phyloP scores from a whole-genome alignment of 2,113 vertebrate genomes.

The Capreolus pygargus region DNA sequence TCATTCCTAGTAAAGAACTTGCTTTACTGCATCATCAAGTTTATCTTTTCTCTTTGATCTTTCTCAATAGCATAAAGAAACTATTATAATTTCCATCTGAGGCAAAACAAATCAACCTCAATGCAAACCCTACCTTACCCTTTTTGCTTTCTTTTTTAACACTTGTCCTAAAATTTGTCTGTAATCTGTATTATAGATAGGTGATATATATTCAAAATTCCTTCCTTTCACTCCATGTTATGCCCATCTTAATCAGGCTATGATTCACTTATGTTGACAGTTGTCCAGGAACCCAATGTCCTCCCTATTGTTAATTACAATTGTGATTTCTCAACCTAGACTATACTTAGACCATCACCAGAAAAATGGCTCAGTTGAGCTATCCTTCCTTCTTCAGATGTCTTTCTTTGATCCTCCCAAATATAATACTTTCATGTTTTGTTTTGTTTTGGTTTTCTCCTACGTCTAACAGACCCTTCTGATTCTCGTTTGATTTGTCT shows the following conservation, averaged over 20 bases:
- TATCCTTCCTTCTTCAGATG: neutral
- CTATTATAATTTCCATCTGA: neutral
- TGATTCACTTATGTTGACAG: neutral
- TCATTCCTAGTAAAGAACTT: neutral
- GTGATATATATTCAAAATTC: neutral
- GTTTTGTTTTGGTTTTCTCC: neutral
- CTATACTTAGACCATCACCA: neutral
- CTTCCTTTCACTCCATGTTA: neutral
- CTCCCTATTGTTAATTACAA: neutral
- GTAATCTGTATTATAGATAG: neutral
- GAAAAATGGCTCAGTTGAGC: neutral
- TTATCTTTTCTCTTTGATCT: neutral
- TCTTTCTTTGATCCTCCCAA: neutral
- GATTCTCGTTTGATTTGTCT: neutral
- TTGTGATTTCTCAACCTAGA: neutral
- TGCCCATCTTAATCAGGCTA: neutral
- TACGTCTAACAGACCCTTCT: neutral
- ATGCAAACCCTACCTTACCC: neutral
- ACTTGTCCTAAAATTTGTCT: neutral
- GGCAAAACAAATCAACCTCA: neutral
- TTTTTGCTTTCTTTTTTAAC: neutral
- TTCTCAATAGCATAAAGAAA: neutral
- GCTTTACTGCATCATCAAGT: neutral
- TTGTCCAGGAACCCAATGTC: neutral
- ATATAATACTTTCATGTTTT: neutral